Evolutionary conservation across 2,113 vertebrate genomes (phyloP).

Genomic region (Lepisosteus oculatus): DNA sequence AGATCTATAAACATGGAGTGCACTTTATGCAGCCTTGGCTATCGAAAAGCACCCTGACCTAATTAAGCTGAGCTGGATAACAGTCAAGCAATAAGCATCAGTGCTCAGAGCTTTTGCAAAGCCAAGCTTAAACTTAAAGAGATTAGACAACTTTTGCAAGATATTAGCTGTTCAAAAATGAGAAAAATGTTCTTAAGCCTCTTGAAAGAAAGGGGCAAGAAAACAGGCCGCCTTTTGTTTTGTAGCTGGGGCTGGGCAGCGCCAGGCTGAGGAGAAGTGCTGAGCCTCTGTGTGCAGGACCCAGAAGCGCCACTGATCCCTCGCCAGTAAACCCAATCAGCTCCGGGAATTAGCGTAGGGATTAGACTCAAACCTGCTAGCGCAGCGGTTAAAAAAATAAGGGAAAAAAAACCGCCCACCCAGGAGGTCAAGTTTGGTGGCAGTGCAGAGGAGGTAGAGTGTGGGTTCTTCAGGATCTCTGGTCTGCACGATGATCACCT

Average conservation of each 20-base stretch:
- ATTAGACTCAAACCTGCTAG: conserved; percentile 63
- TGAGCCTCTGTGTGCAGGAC: conserved; percentile 66
- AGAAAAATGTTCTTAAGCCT: conserved; percentile 98
- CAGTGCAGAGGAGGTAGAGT: background rate
- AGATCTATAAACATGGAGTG: background rate
- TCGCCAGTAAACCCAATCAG: conserved; percentile 61
- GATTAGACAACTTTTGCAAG: conserved; percentile 92
- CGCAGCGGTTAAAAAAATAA: conserved; percentile 47
- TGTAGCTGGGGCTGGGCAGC: conserved; percentile 44
- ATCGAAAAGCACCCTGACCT: conserved; percentile 64
- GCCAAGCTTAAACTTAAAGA: conserved; percentile 90
- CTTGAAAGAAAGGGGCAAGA: conserved; percentile 70
- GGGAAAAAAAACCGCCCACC: conserved; percentile 62
- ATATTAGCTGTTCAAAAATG: conserved; percentile 99
- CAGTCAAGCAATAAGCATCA: conserved; percentile 63
- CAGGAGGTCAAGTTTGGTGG: conserved; percentile 48
- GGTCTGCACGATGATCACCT: background rate
- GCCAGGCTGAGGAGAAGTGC: conserved; percentile 44
- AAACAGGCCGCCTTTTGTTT: conserved; percentile 89
- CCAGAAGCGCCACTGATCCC: conserved; percentile 65
- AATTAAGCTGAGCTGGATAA: conserved; percentile 71
- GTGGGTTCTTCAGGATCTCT: background rate
- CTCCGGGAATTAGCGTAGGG: conserved; percentile 59
- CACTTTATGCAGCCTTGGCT: conserved; percentile 25
- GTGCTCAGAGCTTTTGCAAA: conserved; percentile 65